Percentiles rank a stretch among this genome's conserved stretches.
Conservation (phyloP, 2,888 invertebrate species). For the Troides helena region DNA sequence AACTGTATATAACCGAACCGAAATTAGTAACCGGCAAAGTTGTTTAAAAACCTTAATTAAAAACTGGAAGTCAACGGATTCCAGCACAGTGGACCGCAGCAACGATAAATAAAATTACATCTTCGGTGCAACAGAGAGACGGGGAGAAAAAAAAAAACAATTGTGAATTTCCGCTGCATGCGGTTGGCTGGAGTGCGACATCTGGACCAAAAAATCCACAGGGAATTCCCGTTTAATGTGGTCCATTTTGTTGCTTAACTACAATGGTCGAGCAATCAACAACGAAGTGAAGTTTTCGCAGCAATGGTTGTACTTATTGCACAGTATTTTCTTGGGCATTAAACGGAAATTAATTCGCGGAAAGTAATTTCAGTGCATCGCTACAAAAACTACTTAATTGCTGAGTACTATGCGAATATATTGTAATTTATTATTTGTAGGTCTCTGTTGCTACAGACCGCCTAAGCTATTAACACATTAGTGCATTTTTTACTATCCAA, state of each 20-base stretch:
- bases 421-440: no score
- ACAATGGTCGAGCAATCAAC: conserved; percentile 24
- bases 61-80: conserved; percentile 58
- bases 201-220: conserved; percentile 32
- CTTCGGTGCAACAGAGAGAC: conserved; percentile 32
- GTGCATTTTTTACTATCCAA: no score
- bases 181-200: conserved; percentile 28
- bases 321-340: neutral
- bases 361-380: neutral
- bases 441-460: no score
- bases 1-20: conserved; percentile 1
- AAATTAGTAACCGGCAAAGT: conserved; percentile 21
- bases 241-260: conserved; percentile 28
- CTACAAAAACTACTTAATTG: neutral
- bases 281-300: conserved; percentile 17
- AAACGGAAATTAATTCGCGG: neutral
- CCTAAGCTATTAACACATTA: no score
- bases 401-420: neutral
- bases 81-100: conserved; percentile 51
- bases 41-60: conserved; percentile 56
- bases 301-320: neutral
- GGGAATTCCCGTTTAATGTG: conserved; percentile 30
- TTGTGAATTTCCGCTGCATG: conserved; percentile 26
- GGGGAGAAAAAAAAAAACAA: conserved; percentile 33
- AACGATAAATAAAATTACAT: conserved; percentile 68